Evolutionary conservation across 1,140 invertebrate genomes (phyloP).

Genomic region (Arion vulgaris): DNA sequence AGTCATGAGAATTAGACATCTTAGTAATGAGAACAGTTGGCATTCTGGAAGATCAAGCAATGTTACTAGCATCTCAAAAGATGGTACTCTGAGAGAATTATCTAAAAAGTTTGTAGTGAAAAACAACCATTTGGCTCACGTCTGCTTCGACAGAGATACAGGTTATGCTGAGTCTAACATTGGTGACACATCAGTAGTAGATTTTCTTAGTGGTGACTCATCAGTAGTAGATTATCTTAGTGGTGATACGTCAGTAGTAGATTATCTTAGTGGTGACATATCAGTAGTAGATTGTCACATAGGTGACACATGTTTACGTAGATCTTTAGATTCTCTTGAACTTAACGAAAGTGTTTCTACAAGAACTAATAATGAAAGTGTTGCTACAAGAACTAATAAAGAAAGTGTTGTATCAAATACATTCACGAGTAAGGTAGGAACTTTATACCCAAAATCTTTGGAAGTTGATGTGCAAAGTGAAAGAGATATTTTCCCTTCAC

Average conservation of each 20-base stretch:
- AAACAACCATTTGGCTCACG: background rate
- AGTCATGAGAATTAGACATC: background rate
- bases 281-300: background rate
- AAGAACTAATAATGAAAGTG: background rate
- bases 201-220: background rate
- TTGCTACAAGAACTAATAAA: background rate
- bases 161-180: background rate
- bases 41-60: background rate
- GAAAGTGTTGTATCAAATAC: background rate
- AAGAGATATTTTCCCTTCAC: background rate
- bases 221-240: too few relatives aligned
- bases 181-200: background rate
- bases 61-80: background rate
- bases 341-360: background rate
- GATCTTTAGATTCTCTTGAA: background rate
- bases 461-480: background rate
- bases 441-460: background rate
- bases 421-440: background rate
- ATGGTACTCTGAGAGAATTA: background rate
- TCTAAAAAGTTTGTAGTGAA: background rate
- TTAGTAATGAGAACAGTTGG: background rate
- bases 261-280: background rate
- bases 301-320: background rate
- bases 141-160: background rate
- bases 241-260: too few relatives aligned